Conservation (phyloP, 2,113 vertebrate species). For the Mastomys coucha region DNA sequence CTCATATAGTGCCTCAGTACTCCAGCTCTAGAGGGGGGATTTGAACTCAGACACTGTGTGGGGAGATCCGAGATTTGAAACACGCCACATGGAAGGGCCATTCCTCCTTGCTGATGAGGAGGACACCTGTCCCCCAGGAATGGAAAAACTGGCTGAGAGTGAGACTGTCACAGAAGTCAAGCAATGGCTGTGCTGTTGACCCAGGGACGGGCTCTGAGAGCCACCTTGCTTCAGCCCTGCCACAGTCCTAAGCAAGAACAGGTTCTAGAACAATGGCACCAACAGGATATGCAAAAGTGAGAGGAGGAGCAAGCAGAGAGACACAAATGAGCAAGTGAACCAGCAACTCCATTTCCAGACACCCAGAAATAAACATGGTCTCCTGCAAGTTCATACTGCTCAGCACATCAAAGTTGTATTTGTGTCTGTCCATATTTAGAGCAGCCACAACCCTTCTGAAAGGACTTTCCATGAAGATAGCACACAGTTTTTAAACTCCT, state of each 20-base stretch:
- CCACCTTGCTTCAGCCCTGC: constrained; percentile 79
- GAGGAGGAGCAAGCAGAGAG: constrained; percentile 49
- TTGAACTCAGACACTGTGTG: constrained; percentile 82
- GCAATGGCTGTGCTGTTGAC: constrained; percentile 85
- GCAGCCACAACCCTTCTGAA: constrained; percentile 27
- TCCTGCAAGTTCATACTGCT: neutral
- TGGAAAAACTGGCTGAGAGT: constrained; percentile 78
- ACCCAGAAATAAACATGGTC: constrained; percentile 45
- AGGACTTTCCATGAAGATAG: constrained; percentile 54
- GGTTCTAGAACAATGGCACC: constrained; percentile 67
- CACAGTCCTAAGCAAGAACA: constrained; percentile 57
- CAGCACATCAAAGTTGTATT: constrained; percentile 52
- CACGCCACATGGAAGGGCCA: constrained; percentile 83
- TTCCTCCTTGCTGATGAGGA: constrained; percentile 77
- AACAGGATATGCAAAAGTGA: constrained; percentile 81
- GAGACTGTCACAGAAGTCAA: constrained; percentile 81
- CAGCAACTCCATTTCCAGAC: neutral
- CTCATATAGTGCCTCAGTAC: constrained; percentile 80
- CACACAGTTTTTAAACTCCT: constrained; percentile 49
- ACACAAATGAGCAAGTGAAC: neutral
- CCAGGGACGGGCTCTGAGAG: constrained; percentile 87
- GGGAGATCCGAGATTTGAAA: constrained; percentile 78
- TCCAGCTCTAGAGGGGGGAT: constrained; percentile 84
- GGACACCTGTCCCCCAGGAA: constrained; percentile 80
- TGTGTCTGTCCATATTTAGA: constrained; percentile 43